Percentiles rank a stretch among this genome's conserved stretches.
These are phyloP conservation scores for Eolophus roseicapilla DNA, from an alignment of 2,113 vertebrate genomes.

Conservation along the genomic window DNA sequence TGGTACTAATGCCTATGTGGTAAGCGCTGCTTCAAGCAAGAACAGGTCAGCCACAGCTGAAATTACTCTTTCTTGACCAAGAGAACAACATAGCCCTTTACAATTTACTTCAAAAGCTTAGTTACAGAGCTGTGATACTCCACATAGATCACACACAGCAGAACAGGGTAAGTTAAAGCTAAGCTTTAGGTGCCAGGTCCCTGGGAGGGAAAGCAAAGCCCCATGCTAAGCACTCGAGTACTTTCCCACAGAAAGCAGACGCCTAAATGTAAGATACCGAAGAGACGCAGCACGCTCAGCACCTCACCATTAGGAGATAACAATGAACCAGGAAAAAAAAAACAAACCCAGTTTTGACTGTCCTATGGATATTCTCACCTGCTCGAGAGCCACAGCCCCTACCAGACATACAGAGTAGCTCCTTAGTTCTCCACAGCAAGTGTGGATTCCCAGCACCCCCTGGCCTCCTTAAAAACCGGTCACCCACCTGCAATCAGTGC, in stretches of 20 bases:
- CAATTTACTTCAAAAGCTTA: fast-evolving
- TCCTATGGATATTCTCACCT: fast-evolving
- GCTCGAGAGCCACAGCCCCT: fast-evolving
- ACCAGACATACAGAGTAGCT: fast-evolving
- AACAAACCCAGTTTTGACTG: fast-evolving
- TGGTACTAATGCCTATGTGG: fast-evolving
- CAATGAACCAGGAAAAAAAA: background rate
- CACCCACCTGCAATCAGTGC: fast-evolving
- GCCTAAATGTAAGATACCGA: fast-evolving
- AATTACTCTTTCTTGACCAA: background rate
- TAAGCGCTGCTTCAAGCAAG: fast-evolving
- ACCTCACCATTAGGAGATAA: fast-evolving
- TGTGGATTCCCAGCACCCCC: fast-evolving
- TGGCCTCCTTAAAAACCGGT: fast-evolving
- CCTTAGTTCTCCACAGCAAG: no score
- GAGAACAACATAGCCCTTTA: fast-evolving
- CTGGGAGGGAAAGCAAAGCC: background rate
- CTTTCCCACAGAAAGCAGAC: fast-evolving
- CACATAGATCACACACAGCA: fast-evolving
- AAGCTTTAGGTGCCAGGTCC: background rate
- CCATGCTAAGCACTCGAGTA: fast-evolving
- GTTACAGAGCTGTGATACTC: fast-evolving
- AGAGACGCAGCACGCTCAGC: fast-evolving
- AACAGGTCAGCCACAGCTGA: background rate
- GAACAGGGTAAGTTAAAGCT: background rate